Evolutionary conservation across 2,113 vertebrate species (phyloP).

Genomic region (Furnarius figulus): DNA sequence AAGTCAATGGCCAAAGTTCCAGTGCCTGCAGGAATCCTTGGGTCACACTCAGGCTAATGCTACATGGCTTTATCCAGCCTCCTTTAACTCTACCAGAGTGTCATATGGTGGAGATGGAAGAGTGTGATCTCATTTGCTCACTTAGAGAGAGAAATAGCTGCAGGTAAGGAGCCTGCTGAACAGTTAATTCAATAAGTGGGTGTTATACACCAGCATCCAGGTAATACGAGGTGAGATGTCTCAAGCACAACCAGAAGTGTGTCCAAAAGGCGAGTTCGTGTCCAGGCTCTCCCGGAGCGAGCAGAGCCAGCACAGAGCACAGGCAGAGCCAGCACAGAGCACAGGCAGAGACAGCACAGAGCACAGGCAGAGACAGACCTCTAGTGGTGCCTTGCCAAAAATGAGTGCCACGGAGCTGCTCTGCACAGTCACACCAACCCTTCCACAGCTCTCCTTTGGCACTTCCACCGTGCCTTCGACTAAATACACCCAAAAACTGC

Average conservation of each 20-base stretch:
- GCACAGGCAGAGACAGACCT: conserved; percentile 68
- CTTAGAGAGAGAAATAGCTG: conserved; percentile 29
- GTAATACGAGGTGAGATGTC: conserved; percentile 55
- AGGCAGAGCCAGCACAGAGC: too few relatives aligned
- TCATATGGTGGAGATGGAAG: background rate
- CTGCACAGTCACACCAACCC: background rate
- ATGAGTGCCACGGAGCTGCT: background rate
- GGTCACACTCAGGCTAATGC: background rate
- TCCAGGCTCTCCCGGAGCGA: background rate
- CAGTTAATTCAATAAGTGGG: conserved; percentile 51
- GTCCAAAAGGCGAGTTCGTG: conserved; percentile 34
- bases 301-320: background rate
- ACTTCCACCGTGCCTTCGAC: background rate
- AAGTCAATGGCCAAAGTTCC: background rate
- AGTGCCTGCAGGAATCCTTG: background rate
- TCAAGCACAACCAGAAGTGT: conserved; percentile 57
- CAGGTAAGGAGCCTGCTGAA: conserved; percentile 66
- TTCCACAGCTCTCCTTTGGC: background rate
- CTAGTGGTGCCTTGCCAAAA: conserved; percentile 61
- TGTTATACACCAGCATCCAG: conserved; percentile 58
- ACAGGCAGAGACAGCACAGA: background rate
- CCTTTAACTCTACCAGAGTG: conserved; percentile 20
- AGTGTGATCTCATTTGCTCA: background rate
- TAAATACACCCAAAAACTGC: background rate
- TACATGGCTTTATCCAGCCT: background rate